Conservation (phyloP, 2,888 invertebrate genomes). For the Tachina fera region DNA sequence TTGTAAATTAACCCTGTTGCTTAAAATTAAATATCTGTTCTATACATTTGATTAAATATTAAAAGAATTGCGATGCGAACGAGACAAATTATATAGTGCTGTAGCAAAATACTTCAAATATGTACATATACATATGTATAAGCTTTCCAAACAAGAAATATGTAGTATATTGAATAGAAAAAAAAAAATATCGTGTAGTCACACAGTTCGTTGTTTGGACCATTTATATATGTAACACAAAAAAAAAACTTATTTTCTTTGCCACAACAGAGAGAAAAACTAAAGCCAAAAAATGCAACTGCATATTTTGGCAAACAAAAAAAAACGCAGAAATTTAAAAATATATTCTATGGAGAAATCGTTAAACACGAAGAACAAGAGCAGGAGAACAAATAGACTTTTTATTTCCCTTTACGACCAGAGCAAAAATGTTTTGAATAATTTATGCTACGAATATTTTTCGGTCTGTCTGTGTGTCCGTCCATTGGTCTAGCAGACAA, state of each 20-base stretch:
- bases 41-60: background rate
- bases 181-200: background rate
- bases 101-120: no score
- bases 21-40: background rate
- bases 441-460: conserved; percentile 52
- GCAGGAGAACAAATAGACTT: conserved; percentile 40
- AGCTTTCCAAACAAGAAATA: background rate
- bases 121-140: no score
- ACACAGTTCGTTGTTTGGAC: background rate
- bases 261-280: conserved; percentile 45
- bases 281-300: conserved; percentile 56
- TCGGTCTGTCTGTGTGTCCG: conserved; percentile 7
- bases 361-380: conserved; percentile 36
- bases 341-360: conserved; percentile 27
- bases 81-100: background rate
- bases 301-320: conserved; percentile 46
- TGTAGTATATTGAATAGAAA: background rate
- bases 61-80: background rate
- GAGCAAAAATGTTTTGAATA: conserved; percentile 59
- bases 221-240: conserved; percentile 9
- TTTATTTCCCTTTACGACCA: conserved; percentile 57
- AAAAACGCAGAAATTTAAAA: conserved; percentile 13
- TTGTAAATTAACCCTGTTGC: background rate
- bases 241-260: background rate
- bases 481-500: conserved; percentile 46